These are phyloP conservation scores for Parapristionchus giblindavisi DNA, from an alignment of 2,888 invertebrate species.

Conservation along the genomic window DNA sequence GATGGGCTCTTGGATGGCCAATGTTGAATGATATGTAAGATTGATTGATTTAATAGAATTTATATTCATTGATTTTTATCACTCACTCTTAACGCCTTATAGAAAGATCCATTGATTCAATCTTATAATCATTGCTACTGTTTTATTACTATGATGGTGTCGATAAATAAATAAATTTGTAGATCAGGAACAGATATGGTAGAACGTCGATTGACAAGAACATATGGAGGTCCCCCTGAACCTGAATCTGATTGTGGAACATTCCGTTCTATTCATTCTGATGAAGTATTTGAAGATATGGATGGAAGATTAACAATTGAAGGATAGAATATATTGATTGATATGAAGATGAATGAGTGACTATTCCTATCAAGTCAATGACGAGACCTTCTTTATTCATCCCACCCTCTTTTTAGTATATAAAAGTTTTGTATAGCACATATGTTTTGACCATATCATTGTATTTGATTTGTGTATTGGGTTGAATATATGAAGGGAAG, in stretches of 20 bases:
- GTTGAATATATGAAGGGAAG: not conserved
- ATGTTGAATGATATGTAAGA: slow-evolving; percentile 13
- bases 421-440: slow-evolving; percentile 28
- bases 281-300: slow-evolving; percentile 26
- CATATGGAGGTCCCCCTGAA: slow-evolving; percentile 8
- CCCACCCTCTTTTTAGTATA: slow-evolving; percentile 17
- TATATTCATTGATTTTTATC: not conserved
- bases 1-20: slow-evolving; percentile 35
- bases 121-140: not conserved
- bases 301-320: slow-evolving; percentile 30
- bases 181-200: slow-evolving; percentile 25
- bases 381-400: slow-evolving; percentile 1
- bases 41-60: not conserved
- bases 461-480: not conserved
- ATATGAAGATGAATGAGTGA: slow-evolving; percentile 24
- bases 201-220: slow-evolving; percentile 19
- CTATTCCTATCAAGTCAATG: slow-evolving; percentile 15
- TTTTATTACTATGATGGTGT: not conserved
- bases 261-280: slow-evolving; percentile 30
- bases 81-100: not conserved
- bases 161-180: not conserved
- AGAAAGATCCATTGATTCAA: not conserved
- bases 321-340: slow-evolving; percentile 10
- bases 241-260: slow-evolving; percentile 30
- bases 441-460: not conserved